Conservation (phyloP, 2,113 vertebrate species). For the Shinisaurus crocodilurus region DNA sequence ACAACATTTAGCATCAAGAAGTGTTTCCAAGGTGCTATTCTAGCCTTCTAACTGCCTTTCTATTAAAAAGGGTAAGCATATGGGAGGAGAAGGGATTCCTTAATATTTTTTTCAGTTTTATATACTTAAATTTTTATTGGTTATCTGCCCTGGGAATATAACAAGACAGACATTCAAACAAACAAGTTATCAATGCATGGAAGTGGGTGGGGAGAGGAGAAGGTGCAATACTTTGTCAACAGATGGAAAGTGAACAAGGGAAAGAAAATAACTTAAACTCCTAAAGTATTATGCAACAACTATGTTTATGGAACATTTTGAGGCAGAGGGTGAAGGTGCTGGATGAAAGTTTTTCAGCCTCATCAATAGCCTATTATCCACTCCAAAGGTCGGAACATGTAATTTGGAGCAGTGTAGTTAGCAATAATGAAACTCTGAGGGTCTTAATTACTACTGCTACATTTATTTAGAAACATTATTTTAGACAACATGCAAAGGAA, state of each 20-base stretch:
- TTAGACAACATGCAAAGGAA: not conserved
- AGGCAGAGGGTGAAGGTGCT: not conserved
- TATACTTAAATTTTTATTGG: not conserved
- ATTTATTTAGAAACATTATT: not conserved
- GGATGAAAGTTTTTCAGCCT: not conserved
- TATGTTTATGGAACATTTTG: not conserved
- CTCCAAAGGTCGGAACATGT: not conserved
- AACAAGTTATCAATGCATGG: not conserved
- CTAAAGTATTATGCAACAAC: not conserved
- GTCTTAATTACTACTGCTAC: not conserved
- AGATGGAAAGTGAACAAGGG: not conserved
- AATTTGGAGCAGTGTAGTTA: not conserved
- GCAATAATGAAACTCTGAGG: not conserved
- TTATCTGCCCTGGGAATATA: not conserved
- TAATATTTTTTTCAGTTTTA: not conserved
- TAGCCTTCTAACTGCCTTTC: not conserved
- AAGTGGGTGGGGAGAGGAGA: not conserved
- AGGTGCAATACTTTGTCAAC: not conserved
- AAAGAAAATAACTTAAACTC: not conserved
- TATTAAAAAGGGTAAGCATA: not conserved
- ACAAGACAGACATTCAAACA: not conserved
- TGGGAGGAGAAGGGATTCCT: not conserved
- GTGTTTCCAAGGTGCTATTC: not conserved
- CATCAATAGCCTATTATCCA: not conserved
- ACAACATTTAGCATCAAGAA: not conserved